Conservation (phyloP, 1,140 invertebrate species). For the Probaryconus sp. region DNA sequence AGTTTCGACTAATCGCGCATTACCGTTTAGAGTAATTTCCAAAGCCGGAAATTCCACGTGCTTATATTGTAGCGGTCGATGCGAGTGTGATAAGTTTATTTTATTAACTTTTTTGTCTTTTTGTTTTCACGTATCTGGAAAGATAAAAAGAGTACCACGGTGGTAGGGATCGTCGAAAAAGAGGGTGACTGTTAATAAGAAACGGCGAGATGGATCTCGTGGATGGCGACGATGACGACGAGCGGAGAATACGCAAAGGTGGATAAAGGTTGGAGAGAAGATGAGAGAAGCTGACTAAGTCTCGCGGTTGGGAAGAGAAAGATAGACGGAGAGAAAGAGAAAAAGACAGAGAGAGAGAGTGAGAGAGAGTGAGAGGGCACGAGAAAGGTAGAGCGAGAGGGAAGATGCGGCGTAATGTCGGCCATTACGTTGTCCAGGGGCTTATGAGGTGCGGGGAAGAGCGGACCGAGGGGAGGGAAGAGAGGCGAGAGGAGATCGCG, state of each 20-base stretch:
- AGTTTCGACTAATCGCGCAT: too few relatives aligned
- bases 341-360: conserved; percentile 23
- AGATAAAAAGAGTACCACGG: conserved; percentile 34
- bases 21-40: too few relatives aligned
- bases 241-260: conserved; percentile 61
- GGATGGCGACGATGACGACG: conserved; percentile 41
- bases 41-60: too few relatives aligned
- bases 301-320: conserved; percentile 11
- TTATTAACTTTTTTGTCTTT: too few relatives aligned
- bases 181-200: conserved; percentile 45
- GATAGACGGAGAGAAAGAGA: conserved; percentile 55
- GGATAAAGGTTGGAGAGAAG: conserved; percentile 57
- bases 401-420: conserved; percentile 72
- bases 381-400: conserved; percentile 38
- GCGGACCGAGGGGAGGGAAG: conserved; percentile 20
- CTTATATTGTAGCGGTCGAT: too few relatives aligned
- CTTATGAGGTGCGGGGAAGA: conserved; percentile 29
- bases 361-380: conserved; percentile 57
- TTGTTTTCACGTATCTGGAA: conserved; percentile 4
- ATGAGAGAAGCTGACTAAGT: conserved; percentile 36
- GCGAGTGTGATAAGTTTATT: too few relatives aligned
- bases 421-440: conserved; percentile 74
- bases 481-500: conserved; percentile 11
- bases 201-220: conserved; percentile 42
- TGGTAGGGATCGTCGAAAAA: conserved; percentile 11